phyloP scores from a whole-genome alignment of 2,797 vertebrate genomes.

The Halcyon badia region DNA sequence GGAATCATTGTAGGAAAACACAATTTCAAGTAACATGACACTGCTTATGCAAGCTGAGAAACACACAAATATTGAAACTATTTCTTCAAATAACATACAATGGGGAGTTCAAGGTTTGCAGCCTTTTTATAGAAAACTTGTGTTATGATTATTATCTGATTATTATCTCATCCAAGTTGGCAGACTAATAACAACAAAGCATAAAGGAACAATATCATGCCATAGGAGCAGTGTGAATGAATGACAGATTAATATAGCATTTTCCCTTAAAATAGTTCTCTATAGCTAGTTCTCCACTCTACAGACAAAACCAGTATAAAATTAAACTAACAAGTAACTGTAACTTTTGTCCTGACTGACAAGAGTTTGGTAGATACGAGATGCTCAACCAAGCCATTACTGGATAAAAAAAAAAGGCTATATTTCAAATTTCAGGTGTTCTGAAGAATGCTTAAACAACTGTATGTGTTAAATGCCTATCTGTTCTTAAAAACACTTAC shows the following conservation, averaged over 20 bases:
- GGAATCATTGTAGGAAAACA: background rate
- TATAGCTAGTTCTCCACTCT: background rate
- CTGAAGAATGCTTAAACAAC: background rate
- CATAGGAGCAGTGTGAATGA: background rate
- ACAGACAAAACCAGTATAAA: background rate
- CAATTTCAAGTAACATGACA: background rate
- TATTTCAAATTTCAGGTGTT: background rate
- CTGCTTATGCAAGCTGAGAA: background rate
- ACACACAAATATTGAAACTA: background rate
- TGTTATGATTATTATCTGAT: background rate
- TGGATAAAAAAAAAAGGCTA: background rate
- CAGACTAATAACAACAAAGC: background rate
- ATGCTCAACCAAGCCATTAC: background rate
- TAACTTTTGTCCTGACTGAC: background rate
- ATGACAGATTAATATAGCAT: background rate
- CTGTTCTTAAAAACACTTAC: background rate
- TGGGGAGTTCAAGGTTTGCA: background rate
- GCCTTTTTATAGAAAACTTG: slow-evolving; percentile 1
- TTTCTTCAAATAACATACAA: background rate
- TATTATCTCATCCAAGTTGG: background rate
- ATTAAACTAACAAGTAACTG: background rate
- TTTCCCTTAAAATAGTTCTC: background rate
- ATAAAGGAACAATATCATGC: background rate
- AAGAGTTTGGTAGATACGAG: background rate
- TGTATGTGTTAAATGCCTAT: background rate